Evolutionary conservation across 2,888 invertebrate genomes (phyloP).

Genomic region (Protonemura montana): DNA sequence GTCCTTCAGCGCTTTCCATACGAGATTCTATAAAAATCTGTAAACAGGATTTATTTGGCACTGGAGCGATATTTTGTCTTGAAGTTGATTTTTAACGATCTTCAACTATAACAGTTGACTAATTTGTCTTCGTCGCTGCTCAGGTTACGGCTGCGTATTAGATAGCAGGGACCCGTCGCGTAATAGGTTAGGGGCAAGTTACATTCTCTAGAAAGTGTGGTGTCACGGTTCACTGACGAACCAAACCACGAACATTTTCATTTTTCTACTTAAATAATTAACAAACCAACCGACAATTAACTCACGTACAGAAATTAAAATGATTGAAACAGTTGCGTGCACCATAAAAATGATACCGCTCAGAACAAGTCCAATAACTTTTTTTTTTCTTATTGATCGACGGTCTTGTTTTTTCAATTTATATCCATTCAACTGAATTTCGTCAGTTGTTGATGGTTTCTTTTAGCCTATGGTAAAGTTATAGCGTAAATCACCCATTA

Average conservation of each 20-base stretch:
- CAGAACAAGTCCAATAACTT: constrained; percentile 9
- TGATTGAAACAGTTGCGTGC: constrained; percentile 7
- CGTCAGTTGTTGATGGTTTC: constrained; percentile 34
- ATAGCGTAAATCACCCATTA: neutral
- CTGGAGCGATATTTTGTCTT: neutral
- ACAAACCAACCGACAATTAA: neutral
- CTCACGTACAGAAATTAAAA: neutral
- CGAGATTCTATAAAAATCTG: constrained; percentile 32
- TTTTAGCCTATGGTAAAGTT: neutral
- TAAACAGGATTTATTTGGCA: constrained; percentile 35
- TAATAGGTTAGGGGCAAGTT: neutral
- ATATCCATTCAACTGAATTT: neutral
- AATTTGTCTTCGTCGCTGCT: neutral
- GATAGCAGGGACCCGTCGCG: neutral
- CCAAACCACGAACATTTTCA: neutral
- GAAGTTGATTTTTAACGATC: constrained; percentile 13
- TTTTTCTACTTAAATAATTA: neutral
- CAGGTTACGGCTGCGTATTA: neutral
- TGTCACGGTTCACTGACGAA: neutral
- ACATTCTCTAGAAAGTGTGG: neutral
- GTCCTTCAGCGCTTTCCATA: constrained; percentile 38
- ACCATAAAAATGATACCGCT: neutral
- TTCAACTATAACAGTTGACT: neutral
- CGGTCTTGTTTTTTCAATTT: constrained; percentile 20
- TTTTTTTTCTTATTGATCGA: neutral